Evolutionary conservation across 1,140 invertebrate species (phyloP).

Genomic region (Arion vulgaris): DNA sequence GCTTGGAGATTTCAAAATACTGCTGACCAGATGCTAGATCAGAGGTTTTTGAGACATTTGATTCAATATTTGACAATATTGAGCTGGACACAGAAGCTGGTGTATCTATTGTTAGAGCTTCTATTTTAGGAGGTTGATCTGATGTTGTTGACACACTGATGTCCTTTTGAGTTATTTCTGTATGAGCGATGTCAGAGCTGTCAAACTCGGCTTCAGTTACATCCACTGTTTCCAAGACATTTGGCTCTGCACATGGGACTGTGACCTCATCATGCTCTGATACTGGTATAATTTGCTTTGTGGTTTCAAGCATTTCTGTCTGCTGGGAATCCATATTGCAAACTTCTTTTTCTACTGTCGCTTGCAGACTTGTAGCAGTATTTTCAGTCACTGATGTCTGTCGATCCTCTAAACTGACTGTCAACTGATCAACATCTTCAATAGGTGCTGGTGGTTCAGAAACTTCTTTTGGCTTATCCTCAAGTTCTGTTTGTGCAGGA

Average conservation of each 20-base stretch:
- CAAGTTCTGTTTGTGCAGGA: background rate
- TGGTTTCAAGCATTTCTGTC: background rate
- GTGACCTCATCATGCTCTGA: background rate
- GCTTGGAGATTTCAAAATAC: conserved; percentile 40
- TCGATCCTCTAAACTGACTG: background rate
- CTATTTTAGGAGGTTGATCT: background rate
- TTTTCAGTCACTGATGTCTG: background rate
- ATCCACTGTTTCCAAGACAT: background rate
- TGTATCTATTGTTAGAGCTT: background rate
- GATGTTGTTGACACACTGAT: background rate
- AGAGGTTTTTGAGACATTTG: background rate
- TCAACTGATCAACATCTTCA: background rate
- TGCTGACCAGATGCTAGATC: background rate
- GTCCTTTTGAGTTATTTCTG: background rate
- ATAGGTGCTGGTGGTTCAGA: background rate
- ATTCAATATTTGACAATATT: background rate
- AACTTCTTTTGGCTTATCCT: background rate
- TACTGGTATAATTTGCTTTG: too few species aligned
- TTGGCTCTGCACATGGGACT: background rate
- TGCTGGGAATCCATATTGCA: background rate
- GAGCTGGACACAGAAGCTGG: background rate
- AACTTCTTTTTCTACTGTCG: background rate
- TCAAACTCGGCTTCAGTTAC: conserved; percentile 2
- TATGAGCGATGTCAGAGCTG: background rate
- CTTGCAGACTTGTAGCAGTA: background rate